Evolutionary conservation across 2,797 vertebrate genomes (phyloP), one percentile per base, ranked within the genome.

Genomic region (Schizothorax lantsangensis): DNA sequence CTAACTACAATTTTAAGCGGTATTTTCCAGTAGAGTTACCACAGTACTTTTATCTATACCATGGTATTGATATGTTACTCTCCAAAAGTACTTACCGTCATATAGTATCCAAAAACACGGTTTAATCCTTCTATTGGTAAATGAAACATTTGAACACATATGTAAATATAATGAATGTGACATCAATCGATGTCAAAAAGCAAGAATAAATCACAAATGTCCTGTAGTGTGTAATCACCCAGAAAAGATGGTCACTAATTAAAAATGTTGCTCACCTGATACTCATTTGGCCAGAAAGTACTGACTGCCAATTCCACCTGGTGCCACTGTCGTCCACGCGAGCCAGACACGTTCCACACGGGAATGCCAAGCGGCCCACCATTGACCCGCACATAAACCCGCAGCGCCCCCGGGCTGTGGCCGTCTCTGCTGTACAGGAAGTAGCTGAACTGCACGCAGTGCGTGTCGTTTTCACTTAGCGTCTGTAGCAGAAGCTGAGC

Each of bases 371-470:
- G 90, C 0, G 96, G 96, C 0, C 97, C 97, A 1, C 97, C 97
- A 0, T 96, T 97, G 90, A 98, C 97, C 3, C 96, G 94, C 19
- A 98, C 96, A 1, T 96, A 98, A 91, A 96, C 95, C 0, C 95
- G 96, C 90, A 99, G 95, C 1, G 95, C 94, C 86, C 98, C 97
- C 0, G 98, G 97, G 91, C 97, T 98, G 94, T 95, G 97, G 26
- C 97, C 98, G 0, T 98, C 97, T 2, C 96, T 95, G 93, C 97
- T 97, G 92, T 97, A 98, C 89, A 98, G 95, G 94, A 98, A 98
- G 93, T 98, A 99, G 94, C 98, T 99, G 96, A 99, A 99, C 94
- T 99, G 98, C 40, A 99, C 96, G 91, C 98, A 99, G 92, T 99
- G 98, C 6, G 98, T 98, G 94, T 99, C 98, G 10, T 99, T 99